phyloP scores from a whole-genome alignment of 64 coral and sea anemone genomes.

The Pocillopora damicornis region DNA sequence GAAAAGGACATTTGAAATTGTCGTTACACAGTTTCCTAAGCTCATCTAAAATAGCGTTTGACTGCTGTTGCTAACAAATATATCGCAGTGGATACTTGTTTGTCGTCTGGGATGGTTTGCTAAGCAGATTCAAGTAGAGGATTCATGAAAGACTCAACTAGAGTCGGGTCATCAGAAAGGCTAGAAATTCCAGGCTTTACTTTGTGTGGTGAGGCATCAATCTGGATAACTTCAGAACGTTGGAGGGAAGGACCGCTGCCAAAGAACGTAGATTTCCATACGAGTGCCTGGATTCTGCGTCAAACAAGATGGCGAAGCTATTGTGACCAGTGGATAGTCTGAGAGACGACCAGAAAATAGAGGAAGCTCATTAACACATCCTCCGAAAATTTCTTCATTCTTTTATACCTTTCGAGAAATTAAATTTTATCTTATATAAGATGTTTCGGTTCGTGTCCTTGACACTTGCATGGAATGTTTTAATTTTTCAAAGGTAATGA shows the following conservation, averaged over 20 bases:
- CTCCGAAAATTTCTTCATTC: no score
- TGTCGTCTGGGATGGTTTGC: neutral
- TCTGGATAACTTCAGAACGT: neutral
- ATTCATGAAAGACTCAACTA: neutral
- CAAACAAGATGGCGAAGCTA: neutral
- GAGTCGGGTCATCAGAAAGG: neutral
- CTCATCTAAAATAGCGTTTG: no score
- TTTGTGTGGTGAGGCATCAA: neutral
- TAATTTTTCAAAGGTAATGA: no score
- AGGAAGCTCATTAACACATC: neutral
- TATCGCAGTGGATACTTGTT: neutral
- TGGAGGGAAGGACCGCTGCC: neutral
- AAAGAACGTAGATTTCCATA: neutral
- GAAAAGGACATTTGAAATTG: constrained; percentile 12
- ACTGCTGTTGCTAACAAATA: neutral
- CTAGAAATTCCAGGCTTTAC: neutral
- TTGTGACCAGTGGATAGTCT: neutral
- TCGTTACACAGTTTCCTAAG: neutral
- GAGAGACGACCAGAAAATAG: neutral
- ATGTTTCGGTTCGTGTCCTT: no score
- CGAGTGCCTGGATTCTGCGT: neutral
- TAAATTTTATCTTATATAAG: no score
- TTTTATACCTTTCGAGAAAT: no score
- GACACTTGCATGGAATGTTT: no score
- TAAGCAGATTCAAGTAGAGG: neutral